phyloP scores from a whole-genome alignment of 2,797 vertebrate genomes.

The Takifugu ocellatus region DNA sequence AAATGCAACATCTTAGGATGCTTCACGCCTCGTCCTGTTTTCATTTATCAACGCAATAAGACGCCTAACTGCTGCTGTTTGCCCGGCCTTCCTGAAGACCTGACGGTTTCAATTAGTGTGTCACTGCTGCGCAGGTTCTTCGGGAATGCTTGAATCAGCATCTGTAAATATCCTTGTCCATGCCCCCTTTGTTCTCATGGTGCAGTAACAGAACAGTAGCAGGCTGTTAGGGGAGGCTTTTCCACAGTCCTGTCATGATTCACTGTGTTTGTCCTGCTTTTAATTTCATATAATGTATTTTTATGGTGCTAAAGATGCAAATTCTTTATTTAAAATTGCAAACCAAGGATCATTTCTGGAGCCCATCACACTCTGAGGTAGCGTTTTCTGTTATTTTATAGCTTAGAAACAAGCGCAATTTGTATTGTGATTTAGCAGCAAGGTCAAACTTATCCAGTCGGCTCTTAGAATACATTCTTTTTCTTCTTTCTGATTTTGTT shows the following conservation, averaged over 20 bases:
- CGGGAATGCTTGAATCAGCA: conserved; percentile 20
- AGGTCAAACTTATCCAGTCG: background rate
- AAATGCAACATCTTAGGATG: conserved; percentile 32
- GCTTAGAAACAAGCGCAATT: conserved; percentile 24
- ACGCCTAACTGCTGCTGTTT: conserved; percentile 13
- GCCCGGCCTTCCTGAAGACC: conserved; percentile 31
- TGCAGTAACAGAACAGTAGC: too few relatives aligned
- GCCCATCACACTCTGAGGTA: conserved; percentile 84
- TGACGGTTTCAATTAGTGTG: conserved; percentile 5
- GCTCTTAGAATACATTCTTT: conserved; percentile 12
- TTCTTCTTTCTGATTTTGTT: conserved; percentile 17
- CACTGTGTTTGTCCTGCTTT: conserved; percentile 27
- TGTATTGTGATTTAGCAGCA: conserved; percentile 7
- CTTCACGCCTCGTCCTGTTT: conserved; percentile 4
- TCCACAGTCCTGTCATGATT: conserved; percentile 1
- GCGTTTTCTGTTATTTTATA: conserved; percentile 45
- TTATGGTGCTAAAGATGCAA: conserved; percentile 49
- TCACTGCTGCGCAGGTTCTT: conserved; percentile 38
- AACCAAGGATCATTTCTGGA: conserved; percentile 86
- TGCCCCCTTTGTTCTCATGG: conserved; percentile 17
- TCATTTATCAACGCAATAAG: too few relatives aligned
- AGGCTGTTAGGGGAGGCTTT: background rate
- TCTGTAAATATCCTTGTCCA: conserved; percentile 5
- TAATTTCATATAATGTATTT: conserved; percentile 23
- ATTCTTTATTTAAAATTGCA: conserved; percentile 77